phyloP scores from a whole-genome alignment of 2,797 vertebrate species.

The Poecilia picta region DNA sequence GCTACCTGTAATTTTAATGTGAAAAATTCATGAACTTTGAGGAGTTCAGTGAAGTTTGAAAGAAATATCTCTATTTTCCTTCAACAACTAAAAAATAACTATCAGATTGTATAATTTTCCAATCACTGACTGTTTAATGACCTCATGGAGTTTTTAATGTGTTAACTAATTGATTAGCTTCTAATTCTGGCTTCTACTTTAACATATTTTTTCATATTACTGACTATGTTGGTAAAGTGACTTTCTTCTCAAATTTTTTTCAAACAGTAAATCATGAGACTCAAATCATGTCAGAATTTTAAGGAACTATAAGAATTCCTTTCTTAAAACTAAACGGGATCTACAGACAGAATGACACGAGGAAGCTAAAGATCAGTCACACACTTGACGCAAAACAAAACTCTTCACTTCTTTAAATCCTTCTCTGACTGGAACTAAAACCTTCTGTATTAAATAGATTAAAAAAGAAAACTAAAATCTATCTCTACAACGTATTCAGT shows the following conservation, averaged over 20 bases:
- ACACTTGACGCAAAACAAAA: slow-evolving; percentile 5
- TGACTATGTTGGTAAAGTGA: background rate
- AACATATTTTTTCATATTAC: background rate
- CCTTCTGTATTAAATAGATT: background rate
- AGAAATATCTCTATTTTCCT: background rate
- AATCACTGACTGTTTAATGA: background rate
- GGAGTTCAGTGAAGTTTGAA: background rate
- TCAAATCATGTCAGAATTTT: background rate
- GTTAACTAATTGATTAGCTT: background rate
- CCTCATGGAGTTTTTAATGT: background rate
- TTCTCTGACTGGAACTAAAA: background rate
- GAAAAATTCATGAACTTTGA: background rate
- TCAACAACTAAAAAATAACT: background rate
- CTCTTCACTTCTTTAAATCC: background rate
- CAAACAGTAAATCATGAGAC: background rate
- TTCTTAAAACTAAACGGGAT: background rate
- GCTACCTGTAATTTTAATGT: background rate
- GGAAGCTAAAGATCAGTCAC: background rate
- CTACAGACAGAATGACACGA: background rate
- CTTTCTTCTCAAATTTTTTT: background rate
- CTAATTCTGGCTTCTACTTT: background rate
- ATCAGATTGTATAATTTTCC: background rate
- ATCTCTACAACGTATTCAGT: background rate
- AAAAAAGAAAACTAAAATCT: background rate
- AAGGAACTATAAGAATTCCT: background rate